phyloP scores from a whole-genome alignment of 1,140 invertebrate species.

The Chymomyza costata region DNA sequence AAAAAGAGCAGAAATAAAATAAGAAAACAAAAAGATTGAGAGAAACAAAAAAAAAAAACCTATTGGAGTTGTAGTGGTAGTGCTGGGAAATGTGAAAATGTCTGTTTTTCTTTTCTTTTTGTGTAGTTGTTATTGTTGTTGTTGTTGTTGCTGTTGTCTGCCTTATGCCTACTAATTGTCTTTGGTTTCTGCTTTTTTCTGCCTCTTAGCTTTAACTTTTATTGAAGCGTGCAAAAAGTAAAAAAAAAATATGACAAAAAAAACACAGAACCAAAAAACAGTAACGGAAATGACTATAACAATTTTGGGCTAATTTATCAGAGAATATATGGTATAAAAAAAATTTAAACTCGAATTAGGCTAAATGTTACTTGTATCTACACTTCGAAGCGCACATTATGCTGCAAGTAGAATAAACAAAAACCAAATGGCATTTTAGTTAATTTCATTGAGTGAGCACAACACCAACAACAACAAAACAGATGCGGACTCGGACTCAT shows the following conservation, averaged over 20 bases:
- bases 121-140: slow-evolving; percentile 3
- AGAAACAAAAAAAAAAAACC: too few species aligned
- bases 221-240: slow-evolving; percentile 27
- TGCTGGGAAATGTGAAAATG: slow-evolving; percentile 20
- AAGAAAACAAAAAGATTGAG: slow-evolving; percentile 6
- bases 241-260: slow-evolving; percentile 9
- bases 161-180: not conserved
- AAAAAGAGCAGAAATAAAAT: not conserved
- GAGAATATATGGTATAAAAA: too few species aligned
- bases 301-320: slow-evolving; percentile 59
- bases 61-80: too few species aligned
- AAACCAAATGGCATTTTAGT: slow-evolving; percentile 72
- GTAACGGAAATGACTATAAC: not conserved
- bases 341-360: slow-evolving; percentile 68
- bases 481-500: not conserved
- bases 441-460: slow-evolving; percentile 63
- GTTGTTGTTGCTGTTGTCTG: slow-evolving; percentile 34
- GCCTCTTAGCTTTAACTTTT: slow-evolving; percentile 22
- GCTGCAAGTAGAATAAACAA: slow-evolving; percentile 71
- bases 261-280: too few species aligned
- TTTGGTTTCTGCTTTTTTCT: slow-evolving; percentile 32
- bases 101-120: slow-evolving; percentile 67
- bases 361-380: slow-evolving; percentile 59
- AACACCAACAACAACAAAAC: not conserved
- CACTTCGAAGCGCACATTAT: slow-evolving; percentile 66